Evolutionary conservation across 2,888 invertebrate species (phyloP).

Genomic region (Papilio protenor): DNA sequence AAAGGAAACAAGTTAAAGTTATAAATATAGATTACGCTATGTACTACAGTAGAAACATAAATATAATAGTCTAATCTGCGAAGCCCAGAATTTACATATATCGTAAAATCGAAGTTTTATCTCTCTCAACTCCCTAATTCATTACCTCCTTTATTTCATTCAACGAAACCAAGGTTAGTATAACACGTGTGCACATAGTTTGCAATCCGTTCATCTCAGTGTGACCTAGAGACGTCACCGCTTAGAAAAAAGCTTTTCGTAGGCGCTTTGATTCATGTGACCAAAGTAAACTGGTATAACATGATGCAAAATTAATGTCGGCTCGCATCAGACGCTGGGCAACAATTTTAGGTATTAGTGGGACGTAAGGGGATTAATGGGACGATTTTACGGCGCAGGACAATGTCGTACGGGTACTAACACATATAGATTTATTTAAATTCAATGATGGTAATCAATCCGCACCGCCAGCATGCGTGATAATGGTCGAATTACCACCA

Average conservation of each 20-base stretch:
- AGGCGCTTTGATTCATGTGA: not conserved
- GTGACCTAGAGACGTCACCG: conserved; percentile 19
- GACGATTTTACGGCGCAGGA: not conserved
- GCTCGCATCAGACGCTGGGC: not conserved
- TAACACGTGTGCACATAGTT: not conserved
- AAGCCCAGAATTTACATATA: not conserved
- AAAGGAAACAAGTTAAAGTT: not conserved
- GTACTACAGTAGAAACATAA: not conserved
- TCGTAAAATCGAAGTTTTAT: not conserved
- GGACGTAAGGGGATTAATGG: not conserved
- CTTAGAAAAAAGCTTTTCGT: not conserved
- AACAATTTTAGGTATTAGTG: not conserved
- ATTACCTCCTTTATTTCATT: conserved; percentile 6
- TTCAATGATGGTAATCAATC: not conserved
- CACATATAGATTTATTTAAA: no score
- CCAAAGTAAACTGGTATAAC: not conserved
- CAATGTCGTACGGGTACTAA: not conserved
- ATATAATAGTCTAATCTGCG: not conserved
- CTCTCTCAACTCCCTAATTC: not conserved
- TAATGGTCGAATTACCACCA: not conserved
- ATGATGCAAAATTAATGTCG: not conserved
- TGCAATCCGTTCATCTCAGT: conserved; percentile 1
- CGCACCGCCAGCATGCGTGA: not conserved
- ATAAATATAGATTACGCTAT: not conserved
- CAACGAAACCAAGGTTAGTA: conserved; percentile 8